Evolutionary conservation across 2,113 vertebrate species (phyloP).

Genomic region (Pardalotus punctatus): DNA sequence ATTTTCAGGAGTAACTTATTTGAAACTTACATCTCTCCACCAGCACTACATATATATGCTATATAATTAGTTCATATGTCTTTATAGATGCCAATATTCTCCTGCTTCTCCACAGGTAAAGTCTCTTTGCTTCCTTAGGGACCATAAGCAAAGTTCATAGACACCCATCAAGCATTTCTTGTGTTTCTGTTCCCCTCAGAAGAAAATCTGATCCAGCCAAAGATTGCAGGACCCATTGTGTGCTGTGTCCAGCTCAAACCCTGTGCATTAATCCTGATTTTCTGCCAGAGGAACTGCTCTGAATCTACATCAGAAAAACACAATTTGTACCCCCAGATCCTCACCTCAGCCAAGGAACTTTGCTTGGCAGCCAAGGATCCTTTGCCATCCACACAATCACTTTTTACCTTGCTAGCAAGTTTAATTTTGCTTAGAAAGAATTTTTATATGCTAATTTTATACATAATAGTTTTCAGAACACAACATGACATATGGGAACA

Average conservation of each 20-base stretch:
- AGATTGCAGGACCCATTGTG: background rate
- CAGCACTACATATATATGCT: background rate
- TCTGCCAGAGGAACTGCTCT: background rate
- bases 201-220: background rate
- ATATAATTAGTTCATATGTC: background rate
- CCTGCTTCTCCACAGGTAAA: background rate
- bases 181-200: background rate
- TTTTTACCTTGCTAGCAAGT: background rate
- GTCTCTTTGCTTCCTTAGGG: background rate
- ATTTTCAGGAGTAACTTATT: background rate
- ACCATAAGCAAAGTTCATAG: background rate
- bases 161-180: background rate
- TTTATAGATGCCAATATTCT: background rate
- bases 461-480: background rate
- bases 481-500: background rate
- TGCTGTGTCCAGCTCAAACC: background rate
- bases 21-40: background rate
- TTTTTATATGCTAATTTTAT: background rate
- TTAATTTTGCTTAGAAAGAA: background rate
- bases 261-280: rapidly evolving
- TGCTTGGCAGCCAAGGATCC: background rate
- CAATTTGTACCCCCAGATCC: rapidly evolving
- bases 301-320: rapidly evolving
- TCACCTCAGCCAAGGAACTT: background rate
- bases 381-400: background rate